These are phyloP conservation scores for Halocaridina rubra DNA, from an alignment of 2,888 invertebrate genomes.

Conservation along the genomic window DNA sequence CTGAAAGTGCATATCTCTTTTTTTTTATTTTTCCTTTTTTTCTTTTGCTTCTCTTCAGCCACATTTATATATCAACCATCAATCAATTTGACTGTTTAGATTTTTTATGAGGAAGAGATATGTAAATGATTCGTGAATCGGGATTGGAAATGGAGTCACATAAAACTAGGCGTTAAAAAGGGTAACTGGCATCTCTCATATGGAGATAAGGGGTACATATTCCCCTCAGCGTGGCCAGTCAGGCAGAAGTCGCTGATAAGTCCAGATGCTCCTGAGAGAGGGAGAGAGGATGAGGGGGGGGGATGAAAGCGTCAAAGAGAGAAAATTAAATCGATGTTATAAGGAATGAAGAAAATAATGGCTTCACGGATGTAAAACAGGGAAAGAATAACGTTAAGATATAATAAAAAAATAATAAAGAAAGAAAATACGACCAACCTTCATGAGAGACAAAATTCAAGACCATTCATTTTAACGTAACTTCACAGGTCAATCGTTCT, in stretches of 20 bases:
- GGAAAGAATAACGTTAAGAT: neutral
- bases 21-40: no score
- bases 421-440: neutral
- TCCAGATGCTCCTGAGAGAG: neutral
- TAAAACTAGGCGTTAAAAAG: slow-evolving; percentile 2
- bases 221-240: slow-evolving; percentile 36
- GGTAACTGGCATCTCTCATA: slow-evolving; percentile 36
- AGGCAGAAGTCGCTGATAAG: slow-evolving; percentile 47
- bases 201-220: slow-evolving; percentile 49
- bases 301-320: neutral
- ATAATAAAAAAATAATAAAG: neutral
- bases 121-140: slow-evolving; percentile 16
- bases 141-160: slow-evolving; percentile 11
- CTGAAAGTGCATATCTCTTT: no score
- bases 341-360: neutral
- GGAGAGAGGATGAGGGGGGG: neutral
- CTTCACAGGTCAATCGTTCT: no score
- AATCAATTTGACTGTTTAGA: no score
- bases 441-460: no score
- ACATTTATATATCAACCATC: no score
- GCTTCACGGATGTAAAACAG: neutral
- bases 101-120: no score
- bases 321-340: neutral
- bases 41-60: no score
- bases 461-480: no score